Evolutionary conservation across 1,140 invertebrate species (phyloP).

Genomic region (Pseudomyrmex sp.): DNA sequence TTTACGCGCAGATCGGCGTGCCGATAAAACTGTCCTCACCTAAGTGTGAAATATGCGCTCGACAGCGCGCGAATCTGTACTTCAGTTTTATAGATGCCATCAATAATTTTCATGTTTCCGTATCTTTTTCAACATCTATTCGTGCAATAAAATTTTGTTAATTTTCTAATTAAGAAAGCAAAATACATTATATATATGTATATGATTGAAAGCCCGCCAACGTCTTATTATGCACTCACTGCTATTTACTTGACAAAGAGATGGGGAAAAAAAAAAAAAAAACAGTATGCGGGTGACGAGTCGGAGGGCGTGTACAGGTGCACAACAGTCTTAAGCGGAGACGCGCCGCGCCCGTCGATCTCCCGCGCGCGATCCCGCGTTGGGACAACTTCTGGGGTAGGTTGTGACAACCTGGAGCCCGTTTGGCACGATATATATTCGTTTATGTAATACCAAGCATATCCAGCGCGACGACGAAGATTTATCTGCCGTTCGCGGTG

Average conservation of each 20-base stretch:
- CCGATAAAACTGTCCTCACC: slow-evolving; percentile 13
- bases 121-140: no score
- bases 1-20: background rate
- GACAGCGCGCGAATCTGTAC: background rate
- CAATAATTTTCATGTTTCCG: no score
- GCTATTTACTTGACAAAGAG: no score
- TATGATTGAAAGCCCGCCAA: background rate
- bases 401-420: slow-evolving; percentile 54
- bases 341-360: slow-evolving; percentile 13
- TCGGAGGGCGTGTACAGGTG: slow-evolving; percentile 43
- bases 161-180: background rate
- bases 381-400: slow-evolving; percentile 18
- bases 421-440: slow-evolving; percentile 58
- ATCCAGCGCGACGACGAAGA: slow-evolving; percentile 49
- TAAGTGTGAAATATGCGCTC: background rate
- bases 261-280: background rate
- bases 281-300: slow-evolving; percentile 31
- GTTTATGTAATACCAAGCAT: slow-evolving; percentile 60
- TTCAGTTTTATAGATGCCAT: background rate
- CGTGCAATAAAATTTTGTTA: no score
- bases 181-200: background rate
- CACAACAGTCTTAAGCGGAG: slow-evolving; percentile 25
- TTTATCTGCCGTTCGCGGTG: slow-evolving; percentile 59
- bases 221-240: background rate
- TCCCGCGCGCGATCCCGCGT: background rate